Evolutionary conservation across 2,888 invertebrate genomes (phyloP).

Genomic region (Leptinotarsa peninsularis): DNA sequence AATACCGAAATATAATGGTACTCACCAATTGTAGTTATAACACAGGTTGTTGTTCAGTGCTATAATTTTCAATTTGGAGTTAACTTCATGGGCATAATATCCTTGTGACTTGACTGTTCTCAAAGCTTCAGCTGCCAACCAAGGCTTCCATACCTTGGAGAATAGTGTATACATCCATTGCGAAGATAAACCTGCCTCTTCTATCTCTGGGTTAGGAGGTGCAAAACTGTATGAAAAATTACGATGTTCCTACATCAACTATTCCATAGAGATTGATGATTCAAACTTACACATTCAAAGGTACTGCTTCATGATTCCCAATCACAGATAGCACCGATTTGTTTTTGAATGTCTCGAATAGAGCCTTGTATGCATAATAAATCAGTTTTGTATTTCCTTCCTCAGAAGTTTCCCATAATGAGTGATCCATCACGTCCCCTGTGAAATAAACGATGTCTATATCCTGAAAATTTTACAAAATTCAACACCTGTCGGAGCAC

Average conservation of each 20-base stretch:
- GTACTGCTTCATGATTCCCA: slow-evolving; percentile 78
- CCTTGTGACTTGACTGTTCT: slow-evolving; percentile 75
- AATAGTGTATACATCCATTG: slow-evolving; percentile 82
- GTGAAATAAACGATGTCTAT: slow-evolving; percentile 79
- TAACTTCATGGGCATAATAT: slow-evolving; percentile 77
- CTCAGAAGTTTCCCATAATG: slow-evolving; percentile 83
- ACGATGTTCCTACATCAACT: not conserved
- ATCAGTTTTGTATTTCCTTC: slow-evolving; percentile 73
- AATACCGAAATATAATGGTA: slow-evolving; percentile 19
- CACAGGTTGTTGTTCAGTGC: slow-evolving; percentile 85
- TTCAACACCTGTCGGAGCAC: not conserved
- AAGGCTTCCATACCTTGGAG: slow-evolving; percentile 75
- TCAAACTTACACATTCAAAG: slow-evolving; percentile 66
- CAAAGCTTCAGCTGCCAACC: slow-evolving; percentile 74
- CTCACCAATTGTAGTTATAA: slow-evolving; percentile 78
- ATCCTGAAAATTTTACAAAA: slow-evolving; percentile 43
- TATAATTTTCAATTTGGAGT: slow-evolving; percentile 78
- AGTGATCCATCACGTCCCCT: slow-evolving; percentile 87
- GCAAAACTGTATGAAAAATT: slow-evolving; percentile 40
- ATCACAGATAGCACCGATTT: slow-evolving; percentile 70
- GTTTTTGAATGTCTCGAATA: slow-evolving; percentile 65
- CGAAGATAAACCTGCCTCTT: slow-evolving; percentile 65
- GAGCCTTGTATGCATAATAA: slow-evolving; percentile 64
- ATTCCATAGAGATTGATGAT: not conserved
- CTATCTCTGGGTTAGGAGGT: slow-evolving; percentile 43